These are phyloP conservation scores for Hoplodrina ambigua DNA, from an alignment of 2,888 invertebrate genomes.

Conservation along the genomic window DNA sequence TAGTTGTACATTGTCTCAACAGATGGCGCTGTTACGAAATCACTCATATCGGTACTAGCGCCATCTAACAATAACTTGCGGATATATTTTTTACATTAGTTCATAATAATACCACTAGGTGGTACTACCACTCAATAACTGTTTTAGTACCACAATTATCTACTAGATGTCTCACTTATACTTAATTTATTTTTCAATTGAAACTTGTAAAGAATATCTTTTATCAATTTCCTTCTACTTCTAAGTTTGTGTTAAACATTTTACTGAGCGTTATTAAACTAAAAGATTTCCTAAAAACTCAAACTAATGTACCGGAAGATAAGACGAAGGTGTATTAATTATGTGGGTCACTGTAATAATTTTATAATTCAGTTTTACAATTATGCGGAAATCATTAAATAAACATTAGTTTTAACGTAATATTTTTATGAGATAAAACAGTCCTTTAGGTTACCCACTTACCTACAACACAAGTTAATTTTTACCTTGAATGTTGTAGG, in stretches of 20 bases:
- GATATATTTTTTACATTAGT: not conserved
- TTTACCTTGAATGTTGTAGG: too few relatives aligned
- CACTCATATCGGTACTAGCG: constrained; percentile 7
- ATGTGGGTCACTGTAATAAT: too few relatives aligned
- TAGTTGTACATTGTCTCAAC: not conserved
- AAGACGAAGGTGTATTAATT: not conserved
- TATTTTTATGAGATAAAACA: too few relatives aligned
- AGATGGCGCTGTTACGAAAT: constrained; percentile 58
- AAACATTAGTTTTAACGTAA: too few relatives aligned
- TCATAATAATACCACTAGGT: constrained; percentile 17
- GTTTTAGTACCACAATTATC: not conserved
- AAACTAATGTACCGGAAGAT: not conserved
- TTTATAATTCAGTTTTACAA: too few relatives aligned
- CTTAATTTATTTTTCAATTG: not conserved
- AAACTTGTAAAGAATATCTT: not conserved
- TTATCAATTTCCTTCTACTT: not conserved
- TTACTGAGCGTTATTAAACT: not conserved
- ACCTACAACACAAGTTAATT: too few relatives aligned
- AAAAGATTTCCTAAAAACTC: not conserved
- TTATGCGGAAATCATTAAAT: too few relatives aligned
- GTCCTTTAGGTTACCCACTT: too few relatives aligned
- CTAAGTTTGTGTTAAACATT: not conserved
- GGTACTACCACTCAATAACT: not conserved
- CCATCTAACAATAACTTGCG: constrained; percentile 29
- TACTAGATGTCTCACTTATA: constrained; percentile 34